Conservation (phyloP, 2,113 vertebrate genomes). For the Oophaga pumilio region DNA sequence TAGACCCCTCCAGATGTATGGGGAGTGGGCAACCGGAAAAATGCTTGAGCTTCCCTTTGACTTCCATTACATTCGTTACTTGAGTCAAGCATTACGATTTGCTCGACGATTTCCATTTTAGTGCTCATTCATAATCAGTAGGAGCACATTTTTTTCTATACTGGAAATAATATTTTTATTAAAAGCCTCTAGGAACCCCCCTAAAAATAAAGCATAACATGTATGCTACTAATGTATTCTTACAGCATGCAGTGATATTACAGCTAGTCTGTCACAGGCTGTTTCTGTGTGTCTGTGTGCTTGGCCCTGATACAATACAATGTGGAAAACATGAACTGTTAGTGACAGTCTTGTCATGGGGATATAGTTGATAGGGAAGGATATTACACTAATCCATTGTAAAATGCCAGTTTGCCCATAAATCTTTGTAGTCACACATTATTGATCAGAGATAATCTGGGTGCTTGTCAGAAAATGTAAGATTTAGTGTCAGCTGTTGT, state of each 20-base stretch:
- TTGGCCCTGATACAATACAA: background rate
- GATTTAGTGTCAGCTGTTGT: conserved; percentile 48
- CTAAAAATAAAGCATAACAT: background rate
- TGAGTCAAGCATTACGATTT: no score
- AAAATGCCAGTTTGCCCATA: conserved; percentile 50
- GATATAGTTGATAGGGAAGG: conserved; percentile 48
- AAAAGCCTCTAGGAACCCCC: no score
- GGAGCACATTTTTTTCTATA: no score
- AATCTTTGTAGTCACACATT: conserved; percentile 41
- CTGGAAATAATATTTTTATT: no score
- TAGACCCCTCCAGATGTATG: no score
- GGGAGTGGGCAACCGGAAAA: no score
- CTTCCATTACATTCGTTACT: no score
- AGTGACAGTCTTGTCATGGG: conserved; percentile 34
- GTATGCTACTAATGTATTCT: background rate
- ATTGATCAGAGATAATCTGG: conserved; percentile 52
- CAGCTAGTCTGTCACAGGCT: background rate
- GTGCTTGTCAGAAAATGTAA: conserved; percentile 36
- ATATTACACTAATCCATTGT: conserved; percentile 45
- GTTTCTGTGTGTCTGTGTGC: background rate
- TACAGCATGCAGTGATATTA: background rate
- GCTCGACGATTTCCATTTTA: no score
- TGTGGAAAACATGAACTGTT: background rate
- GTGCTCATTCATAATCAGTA: no score
- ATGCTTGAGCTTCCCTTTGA: no score